Conservation (phyloP, 2,888 invertebrate species). For the Rhagonycha lutea region DNA sequence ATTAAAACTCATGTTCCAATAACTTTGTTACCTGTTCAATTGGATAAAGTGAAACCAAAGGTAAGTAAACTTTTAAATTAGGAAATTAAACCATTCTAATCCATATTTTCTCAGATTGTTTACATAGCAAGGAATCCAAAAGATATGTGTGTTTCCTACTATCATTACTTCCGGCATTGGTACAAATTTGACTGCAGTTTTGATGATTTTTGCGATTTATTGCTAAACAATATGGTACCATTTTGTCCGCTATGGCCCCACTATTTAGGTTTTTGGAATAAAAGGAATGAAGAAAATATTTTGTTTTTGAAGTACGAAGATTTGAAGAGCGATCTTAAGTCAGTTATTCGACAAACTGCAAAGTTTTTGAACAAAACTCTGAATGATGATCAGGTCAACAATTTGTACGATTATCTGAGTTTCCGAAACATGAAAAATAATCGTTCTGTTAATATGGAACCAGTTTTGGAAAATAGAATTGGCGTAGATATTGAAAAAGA, state of each 20-base stretch:
- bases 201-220: constrained; percentile 76
- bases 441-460: constrained; percentile 61
- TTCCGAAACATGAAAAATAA: constrained; percentile 62
- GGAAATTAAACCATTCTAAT: neutral
- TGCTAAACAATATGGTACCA: constrained; percentile 69
- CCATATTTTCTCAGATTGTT: constrained; percentile 66
- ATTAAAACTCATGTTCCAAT: constrained; percentile 77
- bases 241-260: constrained; percentile 70
- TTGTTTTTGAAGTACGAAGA: constrained; percentile 83
- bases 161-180: constrained; percentile 77
- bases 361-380: constrained; percentile 70
- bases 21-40: constrained; percentile 68
- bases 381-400: constrained; percentile 66
- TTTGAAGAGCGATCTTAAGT: constrained; percentile 73
- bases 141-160: constrained; percentile 87
- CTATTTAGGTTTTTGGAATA: constrained; percentile 68
- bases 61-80: constrained; percentile 51
- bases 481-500: constrained; percentile 43
- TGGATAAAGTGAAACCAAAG: constrained; percentile 71
- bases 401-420: constrained; percentile 44
- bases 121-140: constrained; percentile 90
- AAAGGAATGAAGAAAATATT: constrained; percentile 70
- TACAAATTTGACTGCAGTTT: constrained; percentile 65
- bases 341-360: constrained; percentile 69
- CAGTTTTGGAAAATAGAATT: constrained; percentile 43